Base-by-base conservation (phyloP, 2,797 vertebrate genomes). In the Nothura maculosa region DNA sequence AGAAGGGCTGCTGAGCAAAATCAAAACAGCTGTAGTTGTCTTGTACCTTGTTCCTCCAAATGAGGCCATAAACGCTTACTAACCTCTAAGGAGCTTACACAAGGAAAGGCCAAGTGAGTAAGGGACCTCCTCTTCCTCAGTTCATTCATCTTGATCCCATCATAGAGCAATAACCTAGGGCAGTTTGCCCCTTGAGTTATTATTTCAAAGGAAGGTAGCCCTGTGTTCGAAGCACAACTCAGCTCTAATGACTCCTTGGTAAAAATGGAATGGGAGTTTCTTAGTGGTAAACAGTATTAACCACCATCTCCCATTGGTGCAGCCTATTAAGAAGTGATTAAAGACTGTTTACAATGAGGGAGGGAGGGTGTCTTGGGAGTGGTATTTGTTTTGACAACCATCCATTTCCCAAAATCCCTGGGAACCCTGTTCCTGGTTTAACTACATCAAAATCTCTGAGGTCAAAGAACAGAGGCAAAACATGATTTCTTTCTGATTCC, bases 401-500 rank as follows among this genome's bases (percentile, higher is more conserved):
- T 87, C 94, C 57, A 76, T 97, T 97, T 97, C 94, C 94, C 92
- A 15, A 43, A 57, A 92, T 96, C 78, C 38, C 84, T 97, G 96
- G 92, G 93, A 97, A 94, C 87, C 24, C 73, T 90, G 82, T 92
- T 96, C 75, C 72, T 94, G 38, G 76, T 96, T 96, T 95, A 93
- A 94, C 85, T 95, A 79, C 91, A 81, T 78, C 61, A 89, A 96
- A 96, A 92, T 67, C 92, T 92, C 96, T 73, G 34, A 91, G 80
- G 92, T 96, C 79, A 10, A 28, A 87, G 74, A 66, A 38, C 62
- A 66, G 64, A 69, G 68, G 84, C 36, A 45, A 79, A 87, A 47
- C 72, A 67, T 58, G 90, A 90, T 54, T 96, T 58, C 70, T 80
- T 90, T 83, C 76, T 89, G 81, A 85, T 74, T 93, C 81, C 64